Percentiles rank a stretch among this genome's conserved stretches.
Conservation (phyloP, 53 echinoderm and acorn worm species). For the Echinarachnius parma region DNA sequence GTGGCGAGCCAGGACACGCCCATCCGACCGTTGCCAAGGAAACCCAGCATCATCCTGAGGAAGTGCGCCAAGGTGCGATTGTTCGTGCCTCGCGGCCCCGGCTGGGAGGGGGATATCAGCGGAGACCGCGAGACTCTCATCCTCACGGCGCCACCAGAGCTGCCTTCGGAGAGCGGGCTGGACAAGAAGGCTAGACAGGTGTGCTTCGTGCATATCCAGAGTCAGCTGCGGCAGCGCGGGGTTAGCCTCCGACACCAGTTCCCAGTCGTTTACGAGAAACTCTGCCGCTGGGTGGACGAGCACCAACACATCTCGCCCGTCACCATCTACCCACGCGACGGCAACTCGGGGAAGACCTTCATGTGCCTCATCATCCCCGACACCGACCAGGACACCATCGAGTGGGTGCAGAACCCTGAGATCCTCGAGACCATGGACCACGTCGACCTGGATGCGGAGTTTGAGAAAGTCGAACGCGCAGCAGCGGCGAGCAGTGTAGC, state of each 20-base stretch:
- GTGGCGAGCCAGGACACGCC: constrained; percentile 58
- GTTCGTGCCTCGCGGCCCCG: constrained; percentile 13
- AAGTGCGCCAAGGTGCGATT: constrained; percentile 91
- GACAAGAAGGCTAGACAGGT: constrained; percentile 83
- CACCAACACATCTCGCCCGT: constrained; percentile 75
- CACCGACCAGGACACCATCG: constrained; percentile 74
- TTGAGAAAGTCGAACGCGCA: constrained; percentile 39
- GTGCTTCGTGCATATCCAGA: constrained; percentile 88
- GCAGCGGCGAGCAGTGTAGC: constrained; percentile 26
- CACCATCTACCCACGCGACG: constrained; percentile 82
- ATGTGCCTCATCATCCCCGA: constrained; percentile 90
- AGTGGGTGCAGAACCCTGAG: constrained; percentile 70
- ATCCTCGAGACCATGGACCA: constrained; percentile 72
- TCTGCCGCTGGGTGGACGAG: constrained; percentile 88
- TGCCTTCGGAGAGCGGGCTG: constrained; percentile 49
- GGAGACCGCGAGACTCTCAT: constrained; percentile 73
- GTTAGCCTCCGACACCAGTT: constrained; percentile 85
- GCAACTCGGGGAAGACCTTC: constrained; percentile 69
- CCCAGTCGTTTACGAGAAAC: constrained; percentile 66
- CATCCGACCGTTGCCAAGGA: constrained; percentile 55
- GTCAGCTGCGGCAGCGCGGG: constrained; percentile 83
- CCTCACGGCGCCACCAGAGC: constrained; percentile 71
- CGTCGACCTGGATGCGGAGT: constrained; percentile 70
- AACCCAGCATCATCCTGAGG: constrained; percentile 52
- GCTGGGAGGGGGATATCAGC: constrained; percentile 22